Base-by-base conservation (phyloP, 2,797 vertebrate species). In the Taeniopygia guttata region DNA sequence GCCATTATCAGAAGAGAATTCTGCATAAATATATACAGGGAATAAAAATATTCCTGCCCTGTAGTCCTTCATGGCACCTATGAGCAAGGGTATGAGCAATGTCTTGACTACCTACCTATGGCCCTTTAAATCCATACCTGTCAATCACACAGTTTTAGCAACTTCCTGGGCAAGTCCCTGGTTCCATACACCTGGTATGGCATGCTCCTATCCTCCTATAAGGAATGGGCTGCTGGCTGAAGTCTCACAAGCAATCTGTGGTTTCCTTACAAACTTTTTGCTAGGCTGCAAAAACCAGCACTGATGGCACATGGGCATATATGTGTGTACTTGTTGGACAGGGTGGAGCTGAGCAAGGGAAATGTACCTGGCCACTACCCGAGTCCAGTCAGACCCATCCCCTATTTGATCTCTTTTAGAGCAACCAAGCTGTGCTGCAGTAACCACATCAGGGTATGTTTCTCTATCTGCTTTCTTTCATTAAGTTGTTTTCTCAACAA, bases 231-330 rank as follows among this genome's bases (percentile, higher is more conserved):
- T 70, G 54, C 45, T 85, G 68, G 56, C 60, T 73, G 66, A 74
- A 74, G 38, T 38, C 42, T 58, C 67, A 60, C 34, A 55, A 76
- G 55, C 34, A 55, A 60, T 26, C 70, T 77, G 19, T 27, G 55
- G 15, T 60, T 87, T 60, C 72, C 49, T 80, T 51, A n/a, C 46
- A 93, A 95, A 55, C 13, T 17, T 76, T 67, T 43, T 64, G 29
- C 46, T 68, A 58, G 81, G 49, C 48, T 82, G 51, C 34, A 40
- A 67, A 69, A 84, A 62, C 38, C 19, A 11, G 19, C 38, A 34
- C 9, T 58, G 75, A 48, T 13, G 32, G 81, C 0, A 0, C 32
- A 59, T 22, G 30, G 17, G 26, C 7, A 13, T 7, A 21, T 13
- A n/a, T 3, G 6, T 13, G 36, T 27, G 21, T 36, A n/a, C 63